Evolutionary conservation across 2,888 invertebrate species (phyloP), one percentile per base, ranked within the genome.

Genomic region (Autographa pulchrina): DNA sequence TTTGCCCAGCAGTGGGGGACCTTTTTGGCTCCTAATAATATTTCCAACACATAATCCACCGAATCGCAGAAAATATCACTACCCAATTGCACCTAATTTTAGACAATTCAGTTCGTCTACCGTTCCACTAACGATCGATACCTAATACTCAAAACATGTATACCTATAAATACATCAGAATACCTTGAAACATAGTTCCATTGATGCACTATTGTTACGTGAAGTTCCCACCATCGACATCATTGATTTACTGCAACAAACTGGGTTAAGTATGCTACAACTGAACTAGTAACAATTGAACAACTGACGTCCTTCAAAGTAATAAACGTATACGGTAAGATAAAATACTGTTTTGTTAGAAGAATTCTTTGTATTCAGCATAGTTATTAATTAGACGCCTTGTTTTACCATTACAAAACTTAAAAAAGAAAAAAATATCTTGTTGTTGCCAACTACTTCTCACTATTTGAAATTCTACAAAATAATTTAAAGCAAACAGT

Each of bases 221-320:
- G 35, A 18, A 25, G n/a, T 32, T 72, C 58, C 54, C 77, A 75
- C n/a, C 25, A n/a, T 72, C 59, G 52, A 41, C 11, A 58, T 20
- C 35, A 66, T 63, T 68, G 56, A 78, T 76, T 61, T 63, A 66
- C 35, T 48, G n/a, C 71, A 0, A 8, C 32, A 18, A 75, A 72
- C 43, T 64, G 54, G 67, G 75, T 20, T 72, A 72, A 72, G 66
- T 59, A 62, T 58, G 20, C 41, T 70, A 16, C 16, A 43, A 43
- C 14, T 16, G 43, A 43, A 14, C 13, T 43, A 43, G 43, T 43
- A 43, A 43, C 38, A 75, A 75, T n/a, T 63, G 54, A 2, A 60
- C 18, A 2, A 60, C 20, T 56, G 14, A 56, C 16, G 43, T 43
- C 43, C 43, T 43, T 43, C 43, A 43, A 14, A 41, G 13, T 13